Conservation (phyloP, 1,140 invertebrate species). For the Radopholus similis region DNA sequence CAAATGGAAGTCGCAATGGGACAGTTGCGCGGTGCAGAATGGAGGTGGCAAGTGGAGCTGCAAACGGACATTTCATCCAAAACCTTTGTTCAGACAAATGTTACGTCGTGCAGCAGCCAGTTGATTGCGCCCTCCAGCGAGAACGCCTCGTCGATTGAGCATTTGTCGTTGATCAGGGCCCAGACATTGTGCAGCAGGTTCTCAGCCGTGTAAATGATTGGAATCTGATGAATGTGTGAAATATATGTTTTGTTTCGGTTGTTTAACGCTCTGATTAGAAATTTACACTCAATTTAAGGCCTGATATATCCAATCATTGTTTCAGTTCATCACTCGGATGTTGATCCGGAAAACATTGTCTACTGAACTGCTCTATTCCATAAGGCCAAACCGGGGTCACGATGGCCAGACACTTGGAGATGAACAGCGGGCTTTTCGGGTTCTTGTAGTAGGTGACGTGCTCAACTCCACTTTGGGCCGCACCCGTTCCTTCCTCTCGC, state of each 20-base stretch:
- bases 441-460: constrained; percentile 35
- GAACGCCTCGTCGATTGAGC: constrained; percentile 59
- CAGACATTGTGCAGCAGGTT: constrained; percentile 70
- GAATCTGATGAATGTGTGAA: constrained; percentile 63
- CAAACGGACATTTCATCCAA: too few species aligned
- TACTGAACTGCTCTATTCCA: not conserved
- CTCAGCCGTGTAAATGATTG: constrained; percentile 76
- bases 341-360: too few species aligned
- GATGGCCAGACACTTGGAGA: constrained; percentile 27
- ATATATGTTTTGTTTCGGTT: not conserved
- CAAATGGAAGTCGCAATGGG: constrained; percentile 28
- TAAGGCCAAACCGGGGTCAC: constrained; percentile 14
- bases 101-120: constrained; percentile 80
- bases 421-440: constrained; percentile 15
- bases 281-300: not conserved
- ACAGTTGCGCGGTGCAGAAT: constrained; percentile 63
- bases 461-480: constrained; percentile 6
- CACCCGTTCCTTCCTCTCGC: not conserved
- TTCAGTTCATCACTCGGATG: too few species aligned
- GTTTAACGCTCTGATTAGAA: not conserved
- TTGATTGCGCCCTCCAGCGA: constrained; percentile 85
- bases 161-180: constrained; percentile 39
- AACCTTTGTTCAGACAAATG: too few species aligned
- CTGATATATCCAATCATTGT: not conserved
- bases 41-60: constrained; percentile 76